These are phyloP conservation scores for Rynchops niger DNA, from an alignment of 2,113 vertebrate species.

Conservation along the genomic window DNA sequence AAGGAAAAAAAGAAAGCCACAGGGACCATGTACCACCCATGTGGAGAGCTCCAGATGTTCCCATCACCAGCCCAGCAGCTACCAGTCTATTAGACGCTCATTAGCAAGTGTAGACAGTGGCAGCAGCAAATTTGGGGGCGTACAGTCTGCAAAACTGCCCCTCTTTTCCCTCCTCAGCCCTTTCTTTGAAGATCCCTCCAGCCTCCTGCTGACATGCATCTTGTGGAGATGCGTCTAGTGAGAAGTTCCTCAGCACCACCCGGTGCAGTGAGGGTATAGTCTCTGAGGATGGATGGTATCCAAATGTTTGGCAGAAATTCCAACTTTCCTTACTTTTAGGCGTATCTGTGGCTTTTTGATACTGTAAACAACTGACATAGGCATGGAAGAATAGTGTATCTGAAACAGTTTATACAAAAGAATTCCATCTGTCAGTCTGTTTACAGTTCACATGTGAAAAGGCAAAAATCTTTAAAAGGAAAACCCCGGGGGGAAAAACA, in stretches of 20 bases:
- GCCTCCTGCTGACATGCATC: neutral
- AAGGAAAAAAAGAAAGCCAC: neutral
- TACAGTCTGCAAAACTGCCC: neutral
- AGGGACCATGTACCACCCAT: neutral
- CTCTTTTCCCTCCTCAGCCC: neutral
- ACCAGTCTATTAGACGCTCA: neutral
- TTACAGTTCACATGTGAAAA: constrained; percentile 78
- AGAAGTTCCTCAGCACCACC: constrained; percentile 62
- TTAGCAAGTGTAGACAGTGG: constrained; percentile 43
- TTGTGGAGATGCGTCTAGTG: constrained; percentile 42
- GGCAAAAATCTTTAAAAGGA: constrained; percentile 73
- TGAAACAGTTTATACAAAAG: constrained; percentile 78
- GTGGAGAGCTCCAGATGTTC: constrained; percentile 40
- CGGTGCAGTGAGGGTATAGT: constrained; percentile 37
- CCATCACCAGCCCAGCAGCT: constrained; percentile 27
- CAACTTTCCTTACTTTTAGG: constrained; percentile 74
- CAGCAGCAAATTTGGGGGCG: neutral
- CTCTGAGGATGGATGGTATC: constrained; percentile 66
- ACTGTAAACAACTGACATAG: constrained; percentile 78
- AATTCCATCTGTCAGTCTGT: constrained; percentile 80
- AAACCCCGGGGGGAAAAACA: constrained; percentile 32
- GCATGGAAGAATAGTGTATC: constrained; percentile 72
- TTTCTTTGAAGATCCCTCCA: constrained; percentile 31
- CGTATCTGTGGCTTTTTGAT: constrained; percentile 76
- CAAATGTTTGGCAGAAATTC: constrained; percentile 75